Conservation (phyloP, 2,797 vertebrate genomes). For the Sebastiscus tertius region DNA sequence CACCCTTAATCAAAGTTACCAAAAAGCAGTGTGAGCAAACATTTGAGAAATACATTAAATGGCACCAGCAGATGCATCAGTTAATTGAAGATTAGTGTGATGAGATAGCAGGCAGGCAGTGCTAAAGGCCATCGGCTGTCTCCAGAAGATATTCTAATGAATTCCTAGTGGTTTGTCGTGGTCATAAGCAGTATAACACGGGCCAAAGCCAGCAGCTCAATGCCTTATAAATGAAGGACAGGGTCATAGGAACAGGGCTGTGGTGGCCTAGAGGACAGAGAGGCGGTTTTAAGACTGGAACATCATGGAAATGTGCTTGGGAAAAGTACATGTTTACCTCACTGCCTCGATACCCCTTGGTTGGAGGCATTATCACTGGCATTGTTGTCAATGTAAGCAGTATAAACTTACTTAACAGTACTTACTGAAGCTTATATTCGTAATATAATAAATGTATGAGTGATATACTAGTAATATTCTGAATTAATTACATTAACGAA, state of each 20-base stretch:
- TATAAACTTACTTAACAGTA: background rate
- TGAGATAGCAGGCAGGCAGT: conserved; percentile 45
- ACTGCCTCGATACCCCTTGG: background rate
- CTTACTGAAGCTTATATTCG: background rate
- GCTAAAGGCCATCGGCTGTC: conserved; percentile 57
- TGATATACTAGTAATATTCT: background rate
- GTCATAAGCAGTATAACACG: conserved; percentile 6
- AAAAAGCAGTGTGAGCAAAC: conserved; percentile 35
- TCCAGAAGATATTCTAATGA: conserved; percentile 56
- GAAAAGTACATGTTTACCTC: conserved; percentile 1
- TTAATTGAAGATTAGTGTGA: conserved; percentile 72
- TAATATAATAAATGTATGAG: background rate
- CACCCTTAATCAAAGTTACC: conserved; percentile 51
- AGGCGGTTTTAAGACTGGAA: background rate
- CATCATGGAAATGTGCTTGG: background rate
- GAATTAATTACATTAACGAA: background rate
- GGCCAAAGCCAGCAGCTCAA: conserved; percentile 27
- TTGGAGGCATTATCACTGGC: background rate
- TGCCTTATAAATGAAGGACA: conserved; percentile 30
- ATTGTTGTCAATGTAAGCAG: background rate
- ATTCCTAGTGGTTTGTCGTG: conserved; percentile 44
- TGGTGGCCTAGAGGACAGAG: background rate
- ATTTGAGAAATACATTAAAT: conserved; percentile 49
- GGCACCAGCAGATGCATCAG: conserved; percentile 59
- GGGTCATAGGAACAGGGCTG: conserved; percentile 11